phyloP scores from a whole-genome alignment of 2,113 vertebrate species.

The Xiphorhynchus elegans region DNA sequence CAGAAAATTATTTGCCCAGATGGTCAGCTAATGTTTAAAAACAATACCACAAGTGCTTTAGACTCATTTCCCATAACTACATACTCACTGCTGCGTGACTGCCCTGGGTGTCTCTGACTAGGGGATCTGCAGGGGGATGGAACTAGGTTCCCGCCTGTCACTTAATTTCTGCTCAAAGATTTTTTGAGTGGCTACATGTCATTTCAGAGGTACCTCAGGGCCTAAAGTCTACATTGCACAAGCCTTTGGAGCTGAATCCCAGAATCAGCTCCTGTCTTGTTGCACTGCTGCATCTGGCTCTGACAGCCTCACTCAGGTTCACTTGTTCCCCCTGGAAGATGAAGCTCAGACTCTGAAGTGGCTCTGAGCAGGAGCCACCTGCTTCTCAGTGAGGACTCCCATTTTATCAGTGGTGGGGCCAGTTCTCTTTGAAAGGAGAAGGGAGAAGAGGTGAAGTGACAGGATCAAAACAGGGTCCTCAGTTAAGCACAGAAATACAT shows the following conservation, averaged over 20 bases:
- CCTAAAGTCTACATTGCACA: neutral
- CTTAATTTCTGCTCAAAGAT: neutral
- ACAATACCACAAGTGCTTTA: neutral
- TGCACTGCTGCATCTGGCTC: neutral
- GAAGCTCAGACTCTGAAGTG: neutral
- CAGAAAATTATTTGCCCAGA: neutral
- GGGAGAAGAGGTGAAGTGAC: neutral
- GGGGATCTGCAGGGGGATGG: neutral
- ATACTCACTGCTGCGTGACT: neutral
- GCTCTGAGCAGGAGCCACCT: neutral
- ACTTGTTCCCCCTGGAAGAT: neutral
- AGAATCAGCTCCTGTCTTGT: neutral
- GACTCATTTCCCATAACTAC: neutral
- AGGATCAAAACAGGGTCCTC: neutral
- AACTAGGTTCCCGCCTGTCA: neutral
- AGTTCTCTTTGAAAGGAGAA: neutral
- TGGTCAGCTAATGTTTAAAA: neutral
- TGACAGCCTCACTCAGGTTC: neutral
- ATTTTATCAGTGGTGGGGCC: neutral
- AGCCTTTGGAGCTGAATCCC: neutral
- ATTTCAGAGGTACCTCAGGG: neutral
- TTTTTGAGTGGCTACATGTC: neutral
- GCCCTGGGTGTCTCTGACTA: neutral
- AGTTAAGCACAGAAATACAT: neutral
- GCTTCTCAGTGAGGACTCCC: neutral